phyloP scores from a whole-genome alignment of 2,113 vertebrate genomes.

The Xenopus borealis region DNA sequence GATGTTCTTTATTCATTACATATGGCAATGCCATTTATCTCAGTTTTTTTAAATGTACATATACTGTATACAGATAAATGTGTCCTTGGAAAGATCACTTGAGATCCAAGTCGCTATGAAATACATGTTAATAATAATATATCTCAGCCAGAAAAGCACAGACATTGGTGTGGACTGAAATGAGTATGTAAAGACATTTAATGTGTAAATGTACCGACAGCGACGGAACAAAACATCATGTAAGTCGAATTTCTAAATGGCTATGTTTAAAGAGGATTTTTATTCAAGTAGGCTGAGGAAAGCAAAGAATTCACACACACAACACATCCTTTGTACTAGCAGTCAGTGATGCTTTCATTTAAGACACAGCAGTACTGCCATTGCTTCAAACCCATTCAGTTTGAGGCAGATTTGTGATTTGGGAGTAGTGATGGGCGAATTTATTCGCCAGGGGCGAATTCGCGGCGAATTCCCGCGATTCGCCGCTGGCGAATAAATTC shows the following conservation, averaged over 20 bases:
- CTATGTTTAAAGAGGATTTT: not conserved
- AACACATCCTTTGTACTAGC: constrained; percentile 5
- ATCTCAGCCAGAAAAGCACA: not conserved
- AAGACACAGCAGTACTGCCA: not conserved
- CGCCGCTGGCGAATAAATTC: too few relatives aligned
- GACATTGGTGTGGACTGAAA: not conserved
- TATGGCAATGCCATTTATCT: not conserved
- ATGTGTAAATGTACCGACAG: not conserved
- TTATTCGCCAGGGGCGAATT: too few relatives aligned
- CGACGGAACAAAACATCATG: not conserved
- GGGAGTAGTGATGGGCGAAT: too few relatives aligned
- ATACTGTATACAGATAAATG: not conserved
- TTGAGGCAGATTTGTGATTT: not conserved
- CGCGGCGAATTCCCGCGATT: too few relatives aligned
- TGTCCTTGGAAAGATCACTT: not conserved
- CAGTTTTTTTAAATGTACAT: not conserved
- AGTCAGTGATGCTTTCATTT: not conserved
- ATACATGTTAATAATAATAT: too few relatives aligned
- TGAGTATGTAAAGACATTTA: not conserved
- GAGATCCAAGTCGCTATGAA: too few relatives aligned
- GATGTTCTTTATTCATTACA: too few relatives aligned
- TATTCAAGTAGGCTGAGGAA: not conserved
- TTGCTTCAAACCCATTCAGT: not conserved
- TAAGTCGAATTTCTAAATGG: not conserved
- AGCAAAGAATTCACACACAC: not conserved